phyloP scores from a whole-genome alignment of 2,888 invertebrate species.

The Diaperis boleti region DNA sequence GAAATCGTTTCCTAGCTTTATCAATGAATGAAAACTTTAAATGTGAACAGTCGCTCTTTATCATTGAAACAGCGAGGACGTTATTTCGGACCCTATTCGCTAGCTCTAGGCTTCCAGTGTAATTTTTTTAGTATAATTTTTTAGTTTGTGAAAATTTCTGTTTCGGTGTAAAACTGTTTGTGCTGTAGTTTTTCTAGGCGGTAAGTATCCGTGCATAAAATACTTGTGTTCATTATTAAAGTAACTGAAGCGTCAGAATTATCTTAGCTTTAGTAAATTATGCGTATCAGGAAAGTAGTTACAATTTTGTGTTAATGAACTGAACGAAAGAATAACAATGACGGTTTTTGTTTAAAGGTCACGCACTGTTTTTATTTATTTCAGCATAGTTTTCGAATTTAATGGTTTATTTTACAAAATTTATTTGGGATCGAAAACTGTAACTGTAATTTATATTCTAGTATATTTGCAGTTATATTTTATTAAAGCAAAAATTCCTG shows the following conservation, averaged over 20 bases:
- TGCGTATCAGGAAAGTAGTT: slow-evolving; percentile 4
- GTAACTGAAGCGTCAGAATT: not conserved
- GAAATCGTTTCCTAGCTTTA: slow-evolving; percentile 13
- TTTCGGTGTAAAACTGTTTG: too few species aligned
- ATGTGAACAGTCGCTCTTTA: slow-evolving; percentile 18
- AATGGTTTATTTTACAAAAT: too few species aligned
- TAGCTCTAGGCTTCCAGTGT: too few species aligned
- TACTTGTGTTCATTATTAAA: not conserved
- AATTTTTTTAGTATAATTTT: too few species aligned
- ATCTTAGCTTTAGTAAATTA: not conserved
- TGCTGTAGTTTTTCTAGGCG: too few species aligned
- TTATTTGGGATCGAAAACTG: too few species aligned
- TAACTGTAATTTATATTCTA: too few species aligned
- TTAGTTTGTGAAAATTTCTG: too few species aligned
- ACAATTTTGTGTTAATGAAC: slow-evolving; percentile 17
- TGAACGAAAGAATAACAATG: slow-evolving; percentile 8
- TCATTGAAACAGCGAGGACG: slow-evolving; percentile 14
- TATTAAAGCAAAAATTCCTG: too few species aligned
- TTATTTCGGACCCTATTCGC: slow-evolving; percentile 6
- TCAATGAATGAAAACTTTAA: slow-evolving; percentile 10
- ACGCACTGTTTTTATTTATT: slow-evolving; percentile 21
- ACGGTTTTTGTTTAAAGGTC: slow-evolving; percentile 17
- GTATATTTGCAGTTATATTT: too few species aligned
- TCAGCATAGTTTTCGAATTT: slow-evolving; percentile 1
- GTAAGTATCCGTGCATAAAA: not conserved